Base-by-base conservation (phyloP, 2,797 vertebrate species). In the Tamandua tetradactyla region DNA sequence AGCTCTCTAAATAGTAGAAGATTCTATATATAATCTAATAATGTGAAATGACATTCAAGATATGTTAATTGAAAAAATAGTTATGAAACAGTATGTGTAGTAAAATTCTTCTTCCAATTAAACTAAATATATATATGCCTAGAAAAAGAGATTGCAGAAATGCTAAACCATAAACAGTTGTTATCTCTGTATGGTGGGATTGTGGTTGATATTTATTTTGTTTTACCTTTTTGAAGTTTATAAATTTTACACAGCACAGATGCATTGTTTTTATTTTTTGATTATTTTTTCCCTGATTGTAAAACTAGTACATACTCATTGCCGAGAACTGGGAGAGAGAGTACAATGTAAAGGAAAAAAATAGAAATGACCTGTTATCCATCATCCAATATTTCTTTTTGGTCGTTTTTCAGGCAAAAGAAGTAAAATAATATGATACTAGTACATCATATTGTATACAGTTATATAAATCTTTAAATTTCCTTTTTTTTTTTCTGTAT, bases 231-330 rank as follows among this genome's bases (percentile, higher is more conserved):
- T 40, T 72, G 40, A 44, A 72, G 40, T 44, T 13, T 72, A 27
- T 71, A 25, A 49, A 42, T 62, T 55, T 89, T 55, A 44, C 52
- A 66, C 5, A 44, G 13, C 42, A 76, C 15, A 72, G 15, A 71
- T 52, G 3, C 35, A 57, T 78, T 52, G 17, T 62, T 91, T 91
- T 89, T 72, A 61, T 75, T 95, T 95, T 94, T 57, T 42, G 25
- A 71, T 40, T 71, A 32, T 40, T 66, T 66, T 93, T 55, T 79
- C 59, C 18, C 80, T 80, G 32, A 27, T 57, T 62, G 30, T 76
- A 32, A 74, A 92, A 68, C 23, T 89, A 71, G 85, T 64, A 35
- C 23, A 35, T 57, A 37, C 27, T 71, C 32, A 57, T 82, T 89
- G 55, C 44, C 57, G 66, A 84, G 57, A 59, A 80, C 32, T 89